Percentiles rank a stretch among this genome's conserved stretches.
Conservation (phyloP, 2,888 invertebrate species). For the Netelia inedita region DNA sequence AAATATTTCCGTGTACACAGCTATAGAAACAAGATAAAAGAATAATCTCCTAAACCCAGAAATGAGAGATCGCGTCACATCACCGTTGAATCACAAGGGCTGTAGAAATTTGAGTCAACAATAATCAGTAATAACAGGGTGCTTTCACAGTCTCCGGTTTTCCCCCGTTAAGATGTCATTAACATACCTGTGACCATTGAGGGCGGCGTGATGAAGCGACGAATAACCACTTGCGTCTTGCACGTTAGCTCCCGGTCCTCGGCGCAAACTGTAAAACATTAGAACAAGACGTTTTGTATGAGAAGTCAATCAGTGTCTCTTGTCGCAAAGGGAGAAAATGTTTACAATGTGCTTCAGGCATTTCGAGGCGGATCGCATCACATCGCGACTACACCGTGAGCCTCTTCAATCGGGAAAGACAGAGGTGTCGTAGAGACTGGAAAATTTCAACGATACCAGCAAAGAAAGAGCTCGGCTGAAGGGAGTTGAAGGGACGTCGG, state of each 20-base stretch:
- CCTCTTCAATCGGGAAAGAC: not conserved
- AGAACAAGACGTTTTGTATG: slow-evolving; percentile 27
- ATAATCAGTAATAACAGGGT: not conserved
- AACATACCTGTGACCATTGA: slow-evolving; percentile 96
- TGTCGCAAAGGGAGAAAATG: not conserved
- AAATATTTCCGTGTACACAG: no score
- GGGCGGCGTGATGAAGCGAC: slow-evolving; percentile 96
- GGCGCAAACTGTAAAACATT: slow-evolving; percentile 89
- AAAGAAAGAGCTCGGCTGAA: not conserved
- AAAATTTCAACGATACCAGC: not conserved
- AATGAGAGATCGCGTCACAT: not conserved
- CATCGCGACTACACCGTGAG: not conserved
- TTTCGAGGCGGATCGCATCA: not conserved
- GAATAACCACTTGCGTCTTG: slow-evolving; percentile 97
- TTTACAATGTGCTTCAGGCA: not conserved
- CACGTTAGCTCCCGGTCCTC: slow-evolving; percentile 96
- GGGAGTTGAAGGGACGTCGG: not conserved
- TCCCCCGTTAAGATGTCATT: not conserved
- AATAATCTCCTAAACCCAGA: not conserved
- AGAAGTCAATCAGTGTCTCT: not conserved
- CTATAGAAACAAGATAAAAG: no score
- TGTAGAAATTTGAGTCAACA: not conserved
- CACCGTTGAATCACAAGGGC: not conserved
- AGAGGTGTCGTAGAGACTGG: not conserved
- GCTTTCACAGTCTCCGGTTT: not conserved